A percentile compares a stretch with the other conserved stretches of the same genome.
These are phyloP conservation scores for Lanius ludovicianus DNA, from an alignment of 2,113 vertebrate species.

Conservation along the genomic window DNA sequence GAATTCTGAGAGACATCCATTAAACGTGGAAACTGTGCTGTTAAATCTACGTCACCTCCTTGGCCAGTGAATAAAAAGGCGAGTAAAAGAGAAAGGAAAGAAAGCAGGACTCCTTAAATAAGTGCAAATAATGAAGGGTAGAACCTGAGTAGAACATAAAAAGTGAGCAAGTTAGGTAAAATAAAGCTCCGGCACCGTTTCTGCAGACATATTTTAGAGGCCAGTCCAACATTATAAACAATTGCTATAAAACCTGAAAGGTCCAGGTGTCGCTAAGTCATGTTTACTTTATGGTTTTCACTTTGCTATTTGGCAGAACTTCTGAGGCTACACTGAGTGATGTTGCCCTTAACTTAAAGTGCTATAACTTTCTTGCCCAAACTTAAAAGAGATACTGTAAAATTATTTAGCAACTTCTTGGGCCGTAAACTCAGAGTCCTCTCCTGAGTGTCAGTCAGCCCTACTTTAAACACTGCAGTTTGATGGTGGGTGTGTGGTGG, in stretches of 20 bases:
- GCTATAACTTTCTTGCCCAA: constrained; percentile 50
- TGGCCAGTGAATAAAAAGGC: constrained; percentile 37
- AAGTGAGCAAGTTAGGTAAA: constrained; percentile 14
- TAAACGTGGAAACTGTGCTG: constrained; percentile 2
- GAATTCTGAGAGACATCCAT: constrained; percentile 55
- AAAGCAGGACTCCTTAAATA: constrained; percentile 13
- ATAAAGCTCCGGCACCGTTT: background rate
- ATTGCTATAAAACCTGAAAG: constrained; percentile 63
- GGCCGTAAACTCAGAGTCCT: constrained; percentile 2
- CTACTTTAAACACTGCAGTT: background rate
- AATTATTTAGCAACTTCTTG: constrained; percentile 62
- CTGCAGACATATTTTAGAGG: constrained; percentile 53
- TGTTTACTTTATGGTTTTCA: constrained; percentile 66
- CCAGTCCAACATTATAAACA: constrained; percentile 68
- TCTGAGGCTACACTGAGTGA: constrained; percentile 29
- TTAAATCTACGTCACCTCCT: constrained; percentile 11
- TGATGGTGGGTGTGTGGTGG: background rate
- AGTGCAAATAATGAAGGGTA: constrained; percentile 39
- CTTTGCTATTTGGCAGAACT: constrained; percentile 65
- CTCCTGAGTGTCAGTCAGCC: background rate
- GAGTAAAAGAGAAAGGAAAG: constrained; percentile 43
- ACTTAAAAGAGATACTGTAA: constrained; percentile 60
- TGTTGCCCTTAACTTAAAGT: constrained; percentile 56
- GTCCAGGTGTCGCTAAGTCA: constrained; percentile 63
- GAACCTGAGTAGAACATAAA: constrained; percentile 34